Base-by-base conservation (phyloP, 2,888 invertebrate genomes). In the Phaonia tiefii region DNA sequence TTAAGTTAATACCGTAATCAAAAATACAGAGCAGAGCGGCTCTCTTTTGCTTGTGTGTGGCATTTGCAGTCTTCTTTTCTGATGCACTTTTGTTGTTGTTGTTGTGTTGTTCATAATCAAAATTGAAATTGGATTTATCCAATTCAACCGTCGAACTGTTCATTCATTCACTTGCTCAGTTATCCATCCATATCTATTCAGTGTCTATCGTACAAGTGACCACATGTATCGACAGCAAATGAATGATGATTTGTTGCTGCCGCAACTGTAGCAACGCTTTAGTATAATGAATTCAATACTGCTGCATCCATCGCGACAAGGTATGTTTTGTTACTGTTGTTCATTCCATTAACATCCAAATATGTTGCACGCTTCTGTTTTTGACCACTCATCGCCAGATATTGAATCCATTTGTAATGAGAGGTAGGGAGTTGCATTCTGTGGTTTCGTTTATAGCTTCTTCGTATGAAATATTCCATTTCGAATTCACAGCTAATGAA, bases 301-400 rank as follows among this genome's bases (percentile, higher is more conserved):
- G n/a, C n/a, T n/a, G n/a, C n/a, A n/a, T n/a, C n/a, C n/a, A n/a
- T n/a, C n/a, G n/a, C n/a, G 31, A 3, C 31, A 31, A 31, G 3
- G 42, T 39, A 63, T 63, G 63, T 39, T 42, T 63, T 42, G 39
- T 22, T 42, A 22, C 5, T 63, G 63, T 72, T 11, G 58, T 26
- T 78, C 31, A 31, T 31, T 31, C 31, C 31, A 31, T 31, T 31
- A 31, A 31, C 3, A 31, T 3, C 31, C 31, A 5, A 5, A 3
- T 5, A 8, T 8, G 31, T n/a, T n/a, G n/a, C n/a, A 8, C 69
- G 83, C 83, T 83, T 84, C 83, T 83, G 83, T 84, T 84, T 83
- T 66, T 77, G 79, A 79, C 80, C 79, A 79, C 78, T 84, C 83
- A 84, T 84, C 83, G 75, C 73, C 31, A 31, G 31, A 5, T 31